phyloP scores from a whole-genome alignment of 2,113 vertebrate genomes.

The Loxodonta africana region DNA sequence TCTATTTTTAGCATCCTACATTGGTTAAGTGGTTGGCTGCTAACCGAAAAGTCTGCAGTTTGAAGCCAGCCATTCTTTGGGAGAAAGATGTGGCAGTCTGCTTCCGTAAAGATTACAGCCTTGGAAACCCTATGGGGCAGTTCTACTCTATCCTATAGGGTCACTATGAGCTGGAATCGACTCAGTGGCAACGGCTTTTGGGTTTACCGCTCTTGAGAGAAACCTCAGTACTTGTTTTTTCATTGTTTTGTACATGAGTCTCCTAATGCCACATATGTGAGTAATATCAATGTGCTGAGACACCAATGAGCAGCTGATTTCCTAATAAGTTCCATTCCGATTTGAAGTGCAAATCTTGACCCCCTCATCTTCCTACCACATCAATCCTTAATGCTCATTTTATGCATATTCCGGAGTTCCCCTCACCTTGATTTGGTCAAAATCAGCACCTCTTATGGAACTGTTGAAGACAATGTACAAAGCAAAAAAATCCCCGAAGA shows the following conservation, averaged over 20 bases:
- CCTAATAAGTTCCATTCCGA: neutral
- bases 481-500: neutral
- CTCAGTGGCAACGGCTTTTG: no score
- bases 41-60: no score
- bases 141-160: no score
- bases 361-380: neutral
- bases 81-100: no score
- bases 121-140: no score
- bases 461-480: neutral
- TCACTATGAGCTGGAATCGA: no score
- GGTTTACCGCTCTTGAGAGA: neutral
- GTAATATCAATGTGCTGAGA: neutral
- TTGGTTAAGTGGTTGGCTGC: no score
- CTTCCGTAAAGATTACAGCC: no score
- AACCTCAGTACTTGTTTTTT: neutral
- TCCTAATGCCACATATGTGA: neutral
- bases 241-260: slow-evolving; percentile 11
- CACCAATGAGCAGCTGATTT: neutral
- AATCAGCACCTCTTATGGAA: slow-evolving; percentile 4
- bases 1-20: neutral
- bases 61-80: no score
- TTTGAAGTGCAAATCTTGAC: neutral
- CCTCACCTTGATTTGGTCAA: neutral
- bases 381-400: neutral
- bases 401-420: neutral